A percentile compares a stretch with the other conserved stretches of the same genome.
Evolutionary conservation across 2,113 vertebrate species (phyloP).

Genomic region (Pangasianodon hypophthalmus): DNA sequence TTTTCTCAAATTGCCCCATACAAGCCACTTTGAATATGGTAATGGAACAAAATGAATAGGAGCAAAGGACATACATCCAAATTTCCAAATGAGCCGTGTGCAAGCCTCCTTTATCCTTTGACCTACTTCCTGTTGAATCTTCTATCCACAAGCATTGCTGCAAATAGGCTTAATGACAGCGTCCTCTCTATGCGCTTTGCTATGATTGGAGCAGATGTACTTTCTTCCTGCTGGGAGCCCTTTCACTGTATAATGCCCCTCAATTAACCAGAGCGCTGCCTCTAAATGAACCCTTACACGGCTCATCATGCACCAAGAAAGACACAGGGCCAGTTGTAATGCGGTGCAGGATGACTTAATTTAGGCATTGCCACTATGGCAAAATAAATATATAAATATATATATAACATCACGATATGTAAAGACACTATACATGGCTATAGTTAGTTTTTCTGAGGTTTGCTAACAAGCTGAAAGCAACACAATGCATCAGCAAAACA

Average conservation of each 20-base stretch:
- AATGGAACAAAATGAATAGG: slow-evolving; percentile 16
- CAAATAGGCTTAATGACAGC: slow-evolving; percentile 48
- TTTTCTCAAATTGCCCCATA: background rate
- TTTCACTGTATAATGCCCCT: slow-evolving; percentile 36
- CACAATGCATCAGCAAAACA: slow-evolving; percentile 6
- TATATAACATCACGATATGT: background rate
- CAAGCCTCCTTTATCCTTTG: slow-evolving; percentile 56
- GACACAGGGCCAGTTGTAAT: slow-evolving; percentile 7
- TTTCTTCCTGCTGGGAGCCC: slow-evolving; percentile 25
- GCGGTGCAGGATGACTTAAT: background rate
- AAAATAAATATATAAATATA: background rate
- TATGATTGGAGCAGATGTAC: slow-evolving; percentile 40
- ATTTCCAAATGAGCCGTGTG: slow-evolving; percentile 40
- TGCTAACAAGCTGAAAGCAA: slow-evolving; percentile 7
- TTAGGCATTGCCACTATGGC: background rate
- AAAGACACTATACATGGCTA: background rate
- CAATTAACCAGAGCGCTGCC: slow-evolving; percentile 37
- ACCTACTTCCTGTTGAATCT: slow-evolving; percentile 54
- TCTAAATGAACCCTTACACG: slow-evolving; percentile 47
- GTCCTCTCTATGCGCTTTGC: slow-evolving; percentile 41
- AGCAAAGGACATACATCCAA: slow-evolving; percentile 38
- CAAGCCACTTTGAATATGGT: slow-evolving; percentile 1
- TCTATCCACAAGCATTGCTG: slow-evolving; percentile 44
- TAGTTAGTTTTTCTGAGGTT: background rate
- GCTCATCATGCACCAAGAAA: slow-evolving; percentile 33